Evolutionary conservation across 2,797 vertebrate species (phyloP).

Genomic region (Bradypodion ventrale): DNA sequence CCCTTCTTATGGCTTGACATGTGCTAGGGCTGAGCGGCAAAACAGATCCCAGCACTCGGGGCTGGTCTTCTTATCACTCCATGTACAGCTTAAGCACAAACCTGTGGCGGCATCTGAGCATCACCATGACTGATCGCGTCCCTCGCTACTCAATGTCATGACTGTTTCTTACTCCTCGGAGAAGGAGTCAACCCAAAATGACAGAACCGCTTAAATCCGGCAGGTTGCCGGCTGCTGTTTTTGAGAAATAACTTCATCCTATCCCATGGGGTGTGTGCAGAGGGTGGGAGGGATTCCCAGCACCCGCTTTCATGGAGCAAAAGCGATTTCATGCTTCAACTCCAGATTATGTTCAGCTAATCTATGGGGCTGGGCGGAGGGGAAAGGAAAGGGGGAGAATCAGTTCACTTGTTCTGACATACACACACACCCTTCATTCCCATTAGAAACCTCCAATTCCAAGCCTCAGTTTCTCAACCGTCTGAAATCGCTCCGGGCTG

Average conservation of each 20-base stretch:
- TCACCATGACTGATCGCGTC: not conserved
- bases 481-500: slow-evolving; percentile 34
- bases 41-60: not conserved
- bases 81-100: not conserved
- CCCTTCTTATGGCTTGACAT: not conserved
- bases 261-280: not conserved
- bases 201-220: not conserved
- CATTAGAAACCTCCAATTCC: slow-evolving; percentile 30
- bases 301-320: slow-evolving; percentile 20
- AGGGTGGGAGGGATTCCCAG: not conserved
- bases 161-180: not conserved
- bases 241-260: slow-evolving; percentile 9
- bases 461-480: slow-evolving; percentile 31
- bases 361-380: not conserved
- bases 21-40: not conserved
- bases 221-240: not conserved
- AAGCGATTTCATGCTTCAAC: slow-evolving; percentile 26
- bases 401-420: not conserved
- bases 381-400: too few species aligned
- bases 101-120: too few species aligned
- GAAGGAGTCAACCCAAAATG: not conserved
- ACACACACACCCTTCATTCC: not conserved
- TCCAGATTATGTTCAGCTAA: slow-evolving; percentile 27
- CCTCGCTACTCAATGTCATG: not conserved
- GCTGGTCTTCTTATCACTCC: not conserved